phyloP scores from a whole-genome alignment of 1,140 invertebrate genomes.

The Onthophagus taurus region DNA sequence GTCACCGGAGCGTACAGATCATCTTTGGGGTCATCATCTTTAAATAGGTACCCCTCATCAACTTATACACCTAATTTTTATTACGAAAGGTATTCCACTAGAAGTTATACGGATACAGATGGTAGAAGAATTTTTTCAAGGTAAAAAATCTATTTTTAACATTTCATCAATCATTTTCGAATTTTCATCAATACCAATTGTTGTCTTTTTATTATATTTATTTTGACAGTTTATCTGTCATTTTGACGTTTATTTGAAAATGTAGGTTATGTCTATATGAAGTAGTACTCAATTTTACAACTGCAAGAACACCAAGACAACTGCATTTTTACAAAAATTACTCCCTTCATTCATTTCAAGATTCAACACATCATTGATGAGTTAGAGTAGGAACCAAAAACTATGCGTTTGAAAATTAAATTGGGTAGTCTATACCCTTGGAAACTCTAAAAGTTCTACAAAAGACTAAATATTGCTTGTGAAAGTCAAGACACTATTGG shows the following conservation, averaged over 20 bases:
- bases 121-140: slow-evolving; percentile 33
- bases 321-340: not conserved
- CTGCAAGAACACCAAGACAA: not conserved
- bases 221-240: not conserved
- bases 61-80: slow-evolving; percentile 36
- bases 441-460: no score
- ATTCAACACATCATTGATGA: no score
- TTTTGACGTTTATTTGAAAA: not conserved
- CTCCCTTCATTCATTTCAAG: not conserved
- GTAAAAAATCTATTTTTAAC: slow-evolving; percentile 18
- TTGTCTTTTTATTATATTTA: not conserved
- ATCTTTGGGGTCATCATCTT: slow-evolving; percentile 38
- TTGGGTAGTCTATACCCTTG: no score
- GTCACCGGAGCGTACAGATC: slow-evolving; percentile 43
- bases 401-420: no score
- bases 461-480: no score
- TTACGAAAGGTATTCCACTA: slow-evolving; percentile 39
- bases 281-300: not conserved
- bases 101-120: slow-evolving; percentile 37
- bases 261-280: not conserved
- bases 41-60: slow-evolving; percentile 41
- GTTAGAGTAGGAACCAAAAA: no score
- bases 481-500: no score
- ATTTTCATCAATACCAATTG: not conserved
- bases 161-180: not conserved